Evolutionary conservation across 1,140 invertebrate genomes (phyloP), one percentile per base, ranked within the genome.

Genomic region (Brachionus angularis): DNA sequence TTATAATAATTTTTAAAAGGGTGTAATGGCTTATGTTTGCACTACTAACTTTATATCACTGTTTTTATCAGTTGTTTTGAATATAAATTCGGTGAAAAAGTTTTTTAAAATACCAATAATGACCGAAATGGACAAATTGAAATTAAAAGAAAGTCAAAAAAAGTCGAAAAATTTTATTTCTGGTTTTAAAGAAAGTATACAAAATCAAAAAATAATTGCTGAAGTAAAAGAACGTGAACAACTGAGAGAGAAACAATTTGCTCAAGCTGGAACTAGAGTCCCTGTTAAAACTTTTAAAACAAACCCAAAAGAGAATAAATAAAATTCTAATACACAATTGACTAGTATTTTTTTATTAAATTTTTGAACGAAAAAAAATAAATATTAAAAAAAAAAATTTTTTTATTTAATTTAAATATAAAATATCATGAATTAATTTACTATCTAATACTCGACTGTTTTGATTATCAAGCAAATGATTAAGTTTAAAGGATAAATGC

Each of bases 11-110:
- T 25, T 33, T 29, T n/a, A 3, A 44, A 44, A 55, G 49, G 39
- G 39, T 34, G 49, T 61, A 31, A 69, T 73, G 67, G 31, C 42
- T 36, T 71, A 42, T 33, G 49, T 58, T 31, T 73, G 50, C 39
- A 62, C 73, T 75, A 80, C n/a, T 74, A 88, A 87, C 91, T 89
- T 14, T 87, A 86, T 95, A 71, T 94, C 93, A 0, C 76, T 98
- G 5, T 49, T 84, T 0, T 92, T 96, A 87, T 89, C 90, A 18
- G 83, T 84, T 10, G 39, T 95, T 50, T 81, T 98, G 8, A 88
- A 85, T 79, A 85, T 91, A 67, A 87, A 89, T 12, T 77, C 78
- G 42, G 86, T 96, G 1, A 82, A 89, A 75, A 81, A 85, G 21
- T 88, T 85, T 74, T 90, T 93, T 44, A 88, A 89, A 55, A 93